phyloP scores from a whole-genome alignment of 2,888 invertebrate genomes.

The Xylota segnis region DNA sequence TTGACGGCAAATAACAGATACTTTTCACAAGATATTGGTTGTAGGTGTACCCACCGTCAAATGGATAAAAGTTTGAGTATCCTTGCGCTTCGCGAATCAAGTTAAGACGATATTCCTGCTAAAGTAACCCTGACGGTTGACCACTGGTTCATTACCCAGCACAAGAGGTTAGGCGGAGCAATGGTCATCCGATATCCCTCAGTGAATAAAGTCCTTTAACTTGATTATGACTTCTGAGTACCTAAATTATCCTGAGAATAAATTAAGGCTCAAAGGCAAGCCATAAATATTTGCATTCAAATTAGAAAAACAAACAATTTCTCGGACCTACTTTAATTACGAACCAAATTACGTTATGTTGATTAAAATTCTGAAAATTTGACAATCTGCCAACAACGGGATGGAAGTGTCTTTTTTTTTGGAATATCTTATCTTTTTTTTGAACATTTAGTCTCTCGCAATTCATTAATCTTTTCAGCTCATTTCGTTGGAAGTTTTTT shows the following conservation, averaged over 20 bases:
- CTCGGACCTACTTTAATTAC: background rate
- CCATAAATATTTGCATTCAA: background rate
- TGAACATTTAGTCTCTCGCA: background rate
- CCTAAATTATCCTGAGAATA: background rate
- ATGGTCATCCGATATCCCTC: background rate
- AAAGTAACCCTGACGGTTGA: too few species aligned
- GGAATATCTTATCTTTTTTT: background rate
- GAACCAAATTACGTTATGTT: background rate
- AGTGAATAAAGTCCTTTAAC: background rate
- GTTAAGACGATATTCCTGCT: too few species aligned
- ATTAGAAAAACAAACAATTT: background rate
- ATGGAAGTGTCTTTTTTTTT: background rate
- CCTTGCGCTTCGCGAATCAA: too few species aligned
- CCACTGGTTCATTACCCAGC: too few species aligned
- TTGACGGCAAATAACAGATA: background rate
- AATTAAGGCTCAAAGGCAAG: background rate
- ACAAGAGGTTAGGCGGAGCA: too few species aligned
- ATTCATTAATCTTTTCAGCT: background rate
- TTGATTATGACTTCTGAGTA: background rate
- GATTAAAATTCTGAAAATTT: background rate
- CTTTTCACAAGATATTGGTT: too few species aligned
- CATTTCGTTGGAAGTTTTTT: background rate
- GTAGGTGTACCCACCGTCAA: too few species aligned
- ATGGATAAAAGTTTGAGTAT: too few species aligned
- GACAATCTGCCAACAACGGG: background rate